phyloP scores from a whole-genome alignment of 2,797 vertebrate species.

The Remorina albescens region DNA sequence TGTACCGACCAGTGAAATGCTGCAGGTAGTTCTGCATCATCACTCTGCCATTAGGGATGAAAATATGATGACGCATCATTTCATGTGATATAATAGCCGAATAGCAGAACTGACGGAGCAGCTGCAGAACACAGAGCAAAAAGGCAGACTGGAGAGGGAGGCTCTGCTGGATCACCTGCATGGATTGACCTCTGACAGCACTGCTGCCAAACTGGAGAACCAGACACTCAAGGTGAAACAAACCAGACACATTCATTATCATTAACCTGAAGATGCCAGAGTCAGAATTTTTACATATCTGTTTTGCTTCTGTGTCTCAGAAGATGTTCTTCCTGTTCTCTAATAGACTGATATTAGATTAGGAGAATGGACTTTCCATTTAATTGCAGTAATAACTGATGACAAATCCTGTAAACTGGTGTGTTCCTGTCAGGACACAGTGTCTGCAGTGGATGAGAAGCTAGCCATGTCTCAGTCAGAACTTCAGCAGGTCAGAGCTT shows the following conservation, averaged over 20 bases:
- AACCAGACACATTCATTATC: background rate
- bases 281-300: background rate
- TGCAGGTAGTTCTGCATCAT: background rate
- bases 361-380: background rate
- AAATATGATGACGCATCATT: background rate
- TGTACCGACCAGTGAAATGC: background rate
- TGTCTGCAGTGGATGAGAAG: slow-evolving; percentile 88
- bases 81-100: slow-evolving; percentile 78
- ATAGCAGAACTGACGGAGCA: slow-evolving; percentile 87
- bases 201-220: slow-evolving; percentile 86
- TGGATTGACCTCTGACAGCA: slow-evolving; percentile 82
- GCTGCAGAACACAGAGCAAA: slow-evolving; percentile 83
- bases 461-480: slow-evolving; percentile 87
- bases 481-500: slow-evolving; percentile 89
- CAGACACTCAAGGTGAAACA: slow-evolving; percentile 89
- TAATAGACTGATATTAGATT: slow-evolving; percentile 19
- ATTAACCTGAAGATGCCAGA: background rate
- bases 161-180: slow-evolving; percentile 85
- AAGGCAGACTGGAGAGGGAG: slow-evolving; percentile 83
- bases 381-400: slow-evolving; percentile 21
- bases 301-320: background rate
- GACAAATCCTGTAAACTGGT: background rate
- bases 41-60: background rate
- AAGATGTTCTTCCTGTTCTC: slow-evolving; percentile 4
- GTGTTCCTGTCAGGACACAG: slow-evolving; percentile 79